Conservation (phyloP, 2,113 vertebrate genomes). For the Romanogobio albipinnatus region DNA sequence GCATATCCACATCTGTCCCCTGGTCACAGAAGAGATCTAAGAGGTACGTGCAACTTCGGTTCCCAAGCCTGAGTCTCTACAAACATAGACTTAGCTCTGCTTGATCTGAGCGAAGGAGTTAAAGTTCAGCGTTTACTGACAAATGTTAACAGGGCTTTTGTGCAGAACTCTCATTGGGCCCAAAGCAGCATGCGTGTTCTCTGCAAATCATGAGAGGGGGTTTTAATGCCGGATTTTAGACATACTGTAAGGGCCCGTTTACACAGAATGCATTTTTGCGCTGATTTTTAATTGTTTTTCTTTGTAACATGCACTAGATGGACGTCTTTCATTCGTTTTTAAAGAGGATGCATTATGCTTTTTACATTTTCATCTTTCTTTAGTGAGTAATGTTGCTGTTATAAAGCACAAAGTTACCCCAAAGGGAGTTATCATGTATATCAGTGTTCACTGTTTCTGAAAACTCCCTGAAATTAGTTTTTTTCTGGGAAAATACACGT, state of each 20-base stretch:
- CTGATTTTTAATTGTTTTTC: background rate
- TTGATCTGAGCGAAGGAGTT: background rate
- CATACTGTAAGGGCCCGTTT: background rate
- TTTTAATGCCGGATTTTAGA: background rate
- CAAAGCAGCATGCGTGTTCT: background rate
- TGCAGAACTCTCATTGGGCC: background rate
- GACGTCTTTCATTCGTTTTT: too few species aligned
- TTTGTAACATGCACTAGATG: too few species aligned
- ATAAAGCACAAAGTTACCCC: too few species aligned
- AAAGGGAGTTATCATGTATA: too few species aligned
- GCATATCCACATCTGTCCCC: conserved; percentile 8
- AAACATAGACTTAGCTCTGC: background rate
- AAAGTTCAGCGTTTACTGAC: background rate
- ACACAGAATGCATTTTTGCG: background rate
- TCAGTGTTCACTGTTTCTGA: too few species aligned
- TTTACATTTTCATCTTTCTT: too few species aligned
- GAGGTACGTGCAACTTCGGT: conserved; percentile 49
- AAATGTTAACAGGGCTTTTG: background rate
- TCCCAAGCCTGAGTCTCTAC: background rate
- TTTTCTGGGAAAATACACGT: too few species aligned
- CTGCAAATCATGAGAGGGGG: background rate
- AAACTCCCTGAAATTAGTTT: too few species aligned
- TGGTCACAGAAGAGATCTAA: conserved; percentile 40
- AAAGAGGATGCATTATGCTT: too few species aligned
- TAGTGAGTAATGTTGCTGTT: too few species aligned